Percentiles rank a stretch among this genome's conserved stretches.
Conservation (phyloP, 2,888 invertebrate species). For the Callimorpha dominula region DNA sequence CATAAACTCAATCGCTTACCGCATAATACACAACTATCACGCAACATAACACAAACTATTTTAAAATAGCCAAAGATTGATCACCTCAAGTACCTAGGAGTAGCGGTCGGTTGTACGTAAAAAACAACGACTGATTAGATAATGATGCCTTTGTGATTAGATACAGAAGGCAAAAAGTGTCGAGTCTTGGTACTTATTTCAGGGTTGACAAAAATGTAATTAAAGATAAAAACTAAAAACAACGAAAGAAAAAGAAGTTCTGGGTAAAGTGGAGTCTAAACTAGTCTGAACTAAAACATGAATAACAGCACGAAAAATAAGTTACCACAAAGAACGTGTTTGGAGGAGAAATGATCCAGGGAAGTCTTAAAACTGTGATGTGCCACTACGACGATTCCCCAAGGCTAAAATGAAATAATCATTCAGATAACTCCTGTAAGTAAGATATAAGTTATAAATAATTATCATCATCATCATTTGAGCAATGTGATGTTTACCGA, state of each 20-base stretch:
- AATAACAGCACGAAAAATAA: no score
- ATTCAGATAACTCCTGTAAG: no score
- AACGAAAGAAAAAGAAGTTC: neutral
- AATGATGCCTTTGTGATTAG: slow-evolving; percentile 80
- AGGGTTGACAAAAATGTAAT: neutral
- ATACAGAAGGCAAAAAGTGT: slow-evolving; percentile 75
- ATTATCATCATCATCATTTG: no score
- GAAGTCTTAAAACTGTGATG: neutral
- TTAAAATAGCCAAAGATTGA: slow-evolving; percentile 51
- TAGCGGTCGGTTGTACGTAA: slow-evolving; percentile 53
- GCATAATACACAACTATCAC: slow-evolving; percentile 23
- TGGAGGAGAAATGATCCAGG: no score
- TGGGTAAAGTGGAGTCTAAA: no score
- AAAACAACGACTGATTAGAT: slow-evolving; percentile 76
- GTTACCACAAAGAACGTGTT: no score
- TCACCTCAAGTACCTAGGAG: slow-evolving; percentile 41
- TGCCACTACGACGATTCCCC: neutral
- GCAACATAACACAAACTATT: slow-evolving; percentile 38
- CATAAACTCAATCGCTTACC: slow-evolving; percentile 19
- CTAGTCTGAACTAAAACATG: no score
- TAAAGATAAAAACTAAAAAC: neutral
- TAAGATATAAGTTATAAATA: no score
- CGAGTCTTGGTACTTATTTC: slow-evolving; percentile 40
- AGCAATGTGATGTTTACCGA: no score
- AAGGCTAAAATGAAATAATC: neutral